Evolutionary conservation across 2,888 invertebrate species (phyloP), one percentile per base, ranked within the genome.

Genomic region (Mactromeris polynyma): DNA sequence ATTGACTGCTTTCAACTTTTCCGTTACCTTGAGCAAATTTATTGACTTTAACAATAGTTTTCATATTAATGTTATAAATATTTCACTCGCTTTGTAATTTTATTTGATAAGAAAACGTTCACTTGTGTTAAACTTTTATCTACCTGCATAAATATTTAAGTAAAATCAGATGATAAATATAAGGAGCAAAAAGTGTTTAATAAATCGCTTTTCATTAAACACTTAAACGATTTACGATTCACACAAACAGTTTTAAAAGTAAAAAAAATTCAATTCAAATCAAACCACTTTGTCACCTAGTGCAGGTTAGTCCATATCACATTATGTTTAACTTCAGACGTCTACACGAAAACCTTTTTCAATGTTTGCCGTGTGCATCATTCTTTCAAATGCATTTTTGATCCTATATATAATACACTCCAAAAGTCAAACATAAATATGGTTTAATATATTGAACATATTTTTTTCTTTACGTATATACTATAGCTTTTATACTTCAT

Each of bases 361-460:
- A 64, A 64, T 64, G 58, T 64, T 73, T 36, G 14, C 19, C 14
- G 36, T 26, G 26, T 73, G 73, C 73, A 73, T 33, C 14, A 3
- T 36, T 36, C 9, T 7, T 33, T 73, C 17, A 73, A 73, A 73
- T 73, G 73, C 73, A 73, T 36, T 73, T 73, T 36, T 36, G 19
- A 73, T 73, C 73, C 14, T 9, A 58, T 58, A 26, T 19, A 33
- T 33, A 69, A 69, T 73, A 73, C 73, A 33, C 73, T 33, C 36
- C 19, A 73, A 33, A 73, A 73, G 73, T 73, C 36, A 73, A 73
- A 73, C 58, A 9, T 26, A 64, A 73, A 33, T 73, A 19, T 36
- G 73, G 3, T 73, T 73, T 73, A 36, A 73, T 36, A 33, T 73
- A 73, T 73, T 73, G 73, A 73, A 73, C 73, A 73, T 58, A 26